A percentile compares a stretch with the other conserved stretches of the same genome.
Evolutionary conservation across 2,888 invertebrate genomes (phyloP).

Genomic region (Caenorhabditis angaria): DNA sequence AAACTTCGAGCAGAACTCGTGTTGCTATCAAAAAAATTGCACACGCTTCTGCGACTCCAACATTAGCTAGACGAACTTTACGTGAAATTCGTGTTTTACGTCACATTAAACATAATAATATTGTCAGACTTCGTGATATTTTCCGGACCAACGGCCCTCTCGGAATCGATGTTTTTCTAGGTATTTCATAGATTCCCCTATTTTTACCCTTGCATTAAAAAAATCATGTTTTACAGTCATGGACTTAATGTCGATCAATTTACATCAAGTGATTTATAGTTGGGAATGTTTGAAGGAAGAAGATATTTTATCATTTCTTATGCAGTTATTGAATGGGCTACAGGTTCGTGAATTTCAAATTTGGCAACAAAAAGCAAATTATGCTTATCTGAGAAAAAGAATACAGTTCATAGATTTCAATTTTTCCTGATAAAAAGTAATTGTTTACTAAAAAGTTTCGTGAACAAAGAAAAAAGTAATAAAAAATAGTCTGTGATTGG

Average conservation of each 20-base stretch:
- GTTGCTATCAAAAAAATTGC: constrained; percentile 70
- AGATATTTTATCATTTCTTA: constrained; percentile 57
- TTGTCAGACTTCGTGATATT: constrained; percentile 64
- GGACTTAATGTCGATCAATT: constrained; percentile 68
- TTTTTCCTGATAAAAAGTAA: no score
- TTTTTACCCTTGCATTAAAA: neutral
- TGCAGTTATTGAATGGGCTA: constrained; percentile 64
- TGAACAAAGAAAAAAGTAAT: constrained; percentile 9
- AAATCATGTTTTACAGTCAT: constrained; percentile 53
- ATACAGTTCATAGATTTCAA: neutral
- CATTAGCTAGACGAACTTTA: constrained; percentile 65
- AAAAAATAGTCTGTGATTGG: constrained; percentile 12
- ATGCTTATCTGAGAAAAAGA: neutral
- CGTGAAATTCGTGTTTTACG: constrained; percentile 68
- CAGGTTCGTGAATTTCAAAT: constrained; percentile 28
- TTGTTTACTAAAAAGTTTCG: no score
- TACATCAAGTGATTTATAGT: constrained; percentile 68
- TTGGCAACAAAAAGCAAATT: neutral
- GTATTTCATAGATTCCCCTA: constrained; percentile 18
- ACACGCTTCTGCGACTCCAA: constrained; percentile 70
- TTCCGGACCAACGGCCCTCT: constrained; percentile 67
- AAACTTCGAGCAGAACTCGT: constrained; percentile 47
- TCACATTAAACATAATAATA: constrained; percentile 66
- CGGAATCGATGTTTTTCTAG: constrained; percentile 66
- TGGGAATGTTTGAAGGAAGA: constrained; percentile 60